A percentile compares a stretch with the other conserved stretches of the same genome.
Conservation (phyloP, 2,888 invertebrate species). For the Graphium colonna region DNA sequence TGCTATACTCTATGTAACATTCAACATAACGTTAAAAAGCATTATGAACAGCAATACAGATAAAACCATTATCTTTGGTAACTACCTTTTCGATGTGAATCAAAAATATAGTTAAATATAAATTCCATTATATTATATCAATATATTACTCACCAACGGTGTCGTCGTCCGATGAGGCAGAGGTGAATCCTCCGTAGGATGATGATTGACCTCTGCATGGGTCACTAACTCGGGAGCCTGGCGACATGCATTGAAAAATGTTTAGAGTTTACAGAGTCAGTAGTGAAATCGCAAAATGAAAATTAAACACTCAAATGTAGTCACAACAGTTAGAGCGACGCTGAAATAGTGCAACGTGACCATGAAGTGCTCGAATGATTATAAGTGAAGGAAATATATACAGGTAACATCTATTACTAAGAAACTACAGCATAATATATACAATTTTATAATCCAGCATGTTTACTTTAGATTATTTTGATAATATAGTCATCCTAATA, state of each 20-base stretch:
- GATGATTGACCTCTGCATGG: conserved; percentile 80
- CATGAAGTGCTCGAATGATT: conserved; percentile 4
- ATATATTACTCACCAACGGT: conserved; percentile 62
- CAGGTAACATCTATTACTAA: too few species aligned
- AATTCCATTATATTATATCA: too few species aligned
- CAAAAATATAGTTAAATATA: too few species aligned
- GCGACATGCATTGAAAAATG: conserved; percentile 5
- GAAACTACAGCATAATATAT: too few species aligned
- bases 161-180: conserved; percentile 81
- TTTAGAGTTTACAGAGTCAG: conserved; percentile 3
- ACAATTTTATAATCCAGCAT: too few species aligned
- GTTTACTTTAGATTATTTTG: too few species aligned
- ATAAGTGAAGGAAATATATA: background rate
- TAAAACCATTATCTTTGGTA: too few species aligned
- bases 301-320: conserved; percentile 8
- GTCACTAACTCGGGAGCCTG: conserved; percentile 74
- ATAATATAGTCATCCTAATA: too few species aligned
- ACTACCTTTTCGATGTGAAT: too few species aligned
- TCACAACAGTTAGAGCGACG: conserved; percentile 16
- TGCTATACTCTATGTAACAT: too few species aligned
- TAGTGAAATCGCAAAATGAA: background rate
- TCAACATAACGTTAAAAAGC: too few species aligned
- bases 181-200: conserved; percentile 79
- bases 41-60: too few species aligned
- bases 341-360: conserved; percentile 3